Evolutionary conservation across 2,113 vertebrate genomes (phyloP).

Genomic region (Castor canadensis): DNA sequence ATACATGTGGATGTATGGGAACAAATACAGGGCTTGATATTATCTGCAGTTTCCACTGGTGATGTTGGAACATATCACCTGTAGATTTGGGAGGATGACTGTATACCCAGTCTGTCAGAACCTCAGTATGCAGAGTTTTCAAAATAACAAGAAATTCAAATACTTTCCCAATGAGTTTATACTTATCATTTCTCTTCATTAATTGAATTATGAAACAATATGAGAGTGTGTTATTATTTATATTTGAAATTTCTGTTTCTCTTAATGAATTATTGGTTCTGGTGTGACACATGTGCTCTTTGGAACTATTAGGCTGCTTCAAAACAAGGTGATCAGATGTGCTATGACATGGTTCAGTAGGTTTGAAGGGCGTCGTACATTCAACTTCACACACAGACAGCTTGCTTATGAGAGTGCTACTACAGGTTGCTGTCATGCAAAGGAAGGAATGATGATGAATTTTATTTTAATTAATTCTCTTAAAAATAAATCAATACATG

Average conservation of each 20-base stretch:
- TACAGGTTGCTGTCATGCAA: background rate
- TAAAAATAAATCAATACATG: background rate
- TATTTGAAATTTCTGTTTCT: background rate
- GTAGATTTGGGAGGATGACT: background rate
- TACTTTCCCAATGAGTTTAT: background rate
- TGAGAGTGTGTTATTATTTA: background rate
- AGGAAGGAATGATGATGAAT: background rate
- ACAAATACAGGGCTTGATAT: background rate
- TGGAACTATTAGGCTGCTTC: background rate
- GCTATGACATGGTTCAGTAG: background rate
- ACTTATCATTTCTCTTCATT: background rate
- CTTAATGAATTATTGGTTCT: background rate
- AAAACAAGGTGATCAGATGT: background rate
- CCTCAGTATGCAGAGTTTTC: too few relatives aligned
- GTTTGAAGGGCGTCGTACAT: background rate
- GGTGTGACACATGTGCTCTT: too few relatives aligned
- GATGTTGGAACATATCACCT: too few relatives aligned
- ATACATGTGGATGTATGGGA: background rate
- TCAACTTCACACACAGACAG: background rate
- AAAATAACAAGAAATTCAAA: background rate
- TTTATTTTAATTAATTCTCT: background rate
- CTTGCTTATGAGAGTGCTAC: background rate
- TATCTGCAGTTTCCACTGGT: background rate
- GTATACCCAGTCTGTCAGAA: background rate
- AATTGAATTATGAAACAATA: background rate